Evolutionary conservation across 2,113 vertebrate species (phyloP), one percentile per base, ranked within the genome.

Genomic region (Pterophyllum scalare): DNA sequence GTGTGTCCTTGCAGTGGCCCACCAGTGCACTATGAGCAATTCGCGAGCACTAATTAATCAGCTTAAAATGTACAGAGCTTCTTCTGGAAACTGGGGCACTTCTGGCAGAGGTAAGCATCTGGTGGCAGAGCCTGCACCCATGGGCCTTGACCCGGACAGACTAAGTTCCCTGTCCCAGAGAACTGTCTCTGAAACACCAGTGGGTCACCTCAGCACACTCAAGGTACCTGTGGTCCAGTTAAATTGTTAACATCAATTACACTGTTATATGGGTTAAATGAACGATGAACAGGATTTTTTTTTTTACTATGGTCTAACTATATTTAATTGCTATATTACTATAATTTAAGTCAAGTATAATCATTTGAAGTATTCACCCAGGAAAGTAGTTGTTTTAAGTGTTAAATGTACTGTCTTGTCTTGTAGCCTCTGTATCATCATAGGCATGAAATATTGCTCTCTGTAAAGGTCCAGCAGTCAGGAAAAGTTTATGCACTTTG

Each of bases 51-150:
- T 35, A 81, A 81, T 75, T 74, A 75, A 62, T 75, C 59, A 62
- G 58, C 31, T 57, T 62, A 38, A 72, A 82, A 28, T 13, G 26
- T 61, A 67, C 43, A 28, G 22, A 52, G 43, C 17, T 13, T 75
- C n/a, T 15, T 38, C 43, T 81, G 59, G 80, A 64, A 82, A 64
- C 52, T 76, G 49, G 80, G 72, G 6, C 33, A 57, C 24, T 31
- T 57, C 77, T 33, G 52, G 35, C 17, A 43, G 72, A 65, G 72
- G 35, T 57, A n/a, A 81, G 26, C 26, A 72, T 72, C 67, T 72
- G 67, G 26, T 1, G 67, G 67, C 46, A 59, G 43, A 33, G 24
- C n/a, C 43, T 19, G 0, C 20, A 74, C 65, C 57, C 65, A 49
- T 52, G 57, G 28, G 58, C 58, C 46, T 43, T 0, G 17, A 24